Conservation (phyloP, 2,113 vertebrate species). For the Nothoprocta perdicaria region DNA sequence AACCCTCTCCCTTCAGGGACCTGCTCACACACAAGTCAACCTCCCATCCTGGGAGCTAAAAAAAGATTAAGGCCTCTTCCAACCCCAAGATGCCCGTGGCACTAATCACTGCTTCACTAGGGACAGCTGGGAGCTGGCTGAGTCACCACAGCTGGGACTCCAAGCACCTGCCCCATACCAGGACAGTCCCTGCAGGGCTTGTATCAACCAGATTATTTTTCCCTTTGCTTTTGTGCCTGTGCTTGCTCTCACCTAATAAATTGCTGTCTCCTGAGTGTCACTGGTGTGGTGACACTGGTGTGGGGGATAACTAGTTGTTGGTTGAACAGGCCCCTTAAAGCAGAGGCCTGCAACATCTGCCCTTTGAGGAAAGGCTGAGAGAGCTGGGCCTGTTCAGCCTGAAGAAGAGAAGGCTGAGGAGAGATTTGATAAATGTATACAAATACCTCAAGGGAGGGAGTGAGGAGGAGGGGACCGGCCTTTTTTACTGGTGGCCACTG, state of each 20-base stretch:
- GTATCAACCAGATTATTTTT: background rate
- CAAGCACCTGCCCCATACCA: too few species aligned
- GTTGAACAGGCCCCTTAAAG: too few species aligned
- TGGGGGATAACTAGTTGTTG: background rate
- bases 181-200: background rate
- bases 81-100: background rate
- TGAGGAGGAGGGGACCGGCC: too few species aligned
- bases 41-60: background rate
- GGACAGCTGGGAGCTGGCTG: background rate
- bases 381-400: too few species aligned
- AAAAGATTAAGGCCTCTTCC: too few species aligned
- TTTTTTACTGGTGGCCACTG: too few species aligned
- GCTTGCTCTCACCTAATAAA: background rate
- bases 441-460: too few species aligned
- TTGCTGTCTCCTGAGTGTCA: background rate
- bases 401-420: too few species aligned
- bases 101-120: background rate
- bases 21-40: fast-evolving
- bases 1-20: fast-evolving
- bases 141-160: background rate
- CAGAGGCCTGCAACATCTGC: too few species aligned
- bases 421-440: too few species aligned
- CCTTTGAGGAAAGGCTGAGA: too few species aligned
- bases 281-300: background rate
- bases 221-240: fast-evolving